Base-by-base conservation (phyloP, 1,140 invertebrate species). In the Solenopsis invicta region DNA sequence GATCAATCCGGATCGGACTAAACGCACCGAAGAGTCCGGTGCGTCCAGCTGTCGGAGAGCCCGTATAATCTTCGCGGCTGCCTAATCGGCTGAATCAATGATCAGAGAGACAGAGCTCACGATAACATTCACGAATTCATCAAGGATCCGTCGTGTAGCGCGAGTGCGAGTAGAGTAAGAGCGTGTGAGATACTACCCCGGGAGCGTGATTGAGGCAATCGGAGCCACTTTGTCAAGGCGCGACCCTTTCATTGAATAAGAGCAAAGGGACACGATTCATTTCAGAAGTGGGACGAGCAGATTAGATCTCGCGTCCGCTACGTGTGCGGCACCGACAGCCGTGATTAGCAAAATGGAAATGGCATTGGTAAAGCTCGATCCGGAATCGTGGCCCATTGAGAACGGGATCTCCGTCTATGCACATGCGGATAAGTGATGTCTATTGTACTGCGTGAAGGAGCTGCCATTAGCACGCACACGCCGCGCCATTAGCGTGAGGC, bases 181-280 rank as follows among this genome's bases (percentile, higher is more conserved):
- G 52, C 13, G 67, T n/a, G 85, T 87, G 88, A 71, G 56, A 71
- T 75, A 85, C 29, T 29, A 8, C 41, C 69, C 48, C 9, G 41
- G 56, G 0, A 16, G 29, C 13, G 64, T 77, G 86, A 90, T 90
- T 90, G 88, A 72, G 10, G 74, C 81, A 89, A 89, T 90, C 76
- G 82, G 16, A 69, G 72, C 80, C 89, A 90, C 82, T 90, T 88
- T 82, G 71, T 62, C 45, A 50, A 64, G 52, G n/a, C 41, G 56
- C 86, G 85, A 89, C 71, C 78, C 81, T 80, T 87, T 92, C 89
- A 89, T 91, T 91, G 69, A 91, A 91, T 88, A 88, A 91, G 88
- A 84, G 87, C 89, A 89, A 77, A 90, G 89, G 76, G 86, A 87
- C 86, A 86, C 88, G 86, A 88, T 86, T 80, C 76, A 76, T 88